phyloP scores from a whole-genome alignment of 2,888 invertebrate species.

The Germaria angustata region DNA sequence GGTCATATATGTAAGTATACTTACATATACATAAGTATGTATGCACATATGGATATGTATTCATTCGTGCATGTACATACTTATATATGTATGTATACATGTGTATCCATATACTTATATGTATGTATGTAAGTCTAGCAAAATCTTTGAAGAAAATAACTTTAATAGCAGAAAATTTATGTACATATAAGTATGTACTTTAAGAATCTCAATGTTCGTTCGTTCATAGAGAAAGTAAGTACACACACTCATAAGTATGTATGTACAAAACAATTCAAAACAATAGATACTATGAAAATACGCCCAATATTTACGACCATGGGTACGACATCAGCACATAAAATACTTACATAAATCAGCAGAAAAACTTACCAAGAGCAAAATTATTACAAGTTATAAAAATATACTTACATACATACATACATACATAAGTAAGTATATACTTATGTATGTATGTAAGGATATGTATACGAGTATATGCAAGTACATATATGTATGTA shows the following conservation, averaged over 20 bases:
- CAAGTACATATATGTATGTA: background rate
- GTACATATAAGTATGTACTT: too few relatives aligned
- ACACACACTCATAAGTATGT: too few relatives aligned
- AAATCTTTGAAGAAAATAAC: too few relatives aligned
- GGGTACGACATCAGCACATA: slow-evolving; percentile 51
- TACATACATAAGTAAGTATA: background rate
- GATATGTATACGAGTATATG: background rate
- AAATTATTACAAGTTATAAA: slow-evolving; percentile 50
- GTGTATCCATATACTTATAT: background rate
- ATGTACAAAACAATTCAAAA: too few relatives aligned
- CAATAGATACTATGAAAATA: slow-evolving; percentile 37
- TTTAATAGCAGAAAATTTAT: too few relatives aligned
- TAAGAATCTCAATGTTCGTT: too few relatives aligned
- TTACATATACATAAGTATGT: background rate
- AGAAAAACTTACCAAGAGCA: slow-evolving; percentile 39
- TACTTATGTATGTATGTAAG: background rate
- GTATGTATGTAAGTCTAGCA: background rate
- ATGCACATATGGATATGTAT: background rate
- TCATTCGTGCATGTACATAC: too few relatives aligned
- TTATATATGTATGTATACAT: background rate
- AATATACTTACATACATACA: background rate
- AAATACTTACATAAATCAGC: slow-evolving; percentile 19
- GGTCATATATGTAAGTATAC: background rate
- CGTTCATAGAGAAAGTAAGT: too few relatives aligned
- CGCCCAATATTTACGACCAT: slow-evolving; percentile 62